Evolutionary conservation across 2,888 invertebrate genomes (phyloP).

Genomic region (Drosophila austrosaltans): DNA sequence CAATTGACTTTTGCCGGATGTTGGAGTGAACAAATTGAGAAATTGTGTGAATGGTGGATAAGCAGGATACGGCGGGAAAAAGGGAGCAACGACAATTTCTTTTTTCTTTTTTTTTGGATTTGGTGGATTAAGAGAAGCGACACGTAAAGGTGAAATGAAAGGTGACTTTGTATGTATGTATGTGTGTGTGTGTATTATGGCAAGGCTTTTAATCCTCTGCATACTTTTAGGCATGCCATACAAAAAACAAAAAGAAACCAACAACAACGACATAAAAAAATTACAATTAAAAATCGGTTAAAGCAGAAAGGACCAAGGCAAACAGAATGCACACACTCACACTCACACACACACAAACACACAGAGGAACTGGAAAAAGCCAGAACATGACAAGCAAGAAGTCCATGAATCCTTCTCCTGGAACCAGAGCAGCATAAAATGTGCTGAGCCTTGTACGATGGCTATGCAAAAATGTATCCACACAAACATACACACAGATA

Average conservation of each 20-base stretch:
- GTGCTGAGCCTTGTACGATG: conserved; percentile 32
- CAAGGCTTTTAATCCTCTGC: conserved; percentile 41
- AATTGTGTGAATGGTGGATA: conserved; percentile 22
- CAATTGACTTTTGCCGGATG: conserved; percentile 67
- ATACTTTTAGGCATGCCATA: conserved; percentile 43
- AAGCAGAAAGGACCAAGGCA: conserved; percentile 33
- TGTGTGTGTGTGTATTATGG: conserved; percentile 56
- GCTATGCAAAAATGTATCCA: conserved; percentile 61
- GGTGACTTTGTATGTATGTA: conserved; percentile 22
- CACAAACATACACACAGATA: conserved; percentile 11
- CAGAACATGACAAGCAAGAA: conserved; percentile 14
- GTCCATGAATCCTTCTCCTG: conserved; percentile 10
- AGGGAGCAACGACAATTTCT: background rate
- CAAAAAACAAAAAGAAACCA: background rate
- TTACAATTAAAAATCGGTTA: conserved; percentile 62
- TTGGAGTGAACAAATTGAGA: conserved; percentile 36
- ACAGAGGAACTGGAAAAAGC: background rate
- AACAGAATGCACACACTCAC: conserved; percentile 18
- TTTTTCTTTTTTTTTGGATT: background rate
- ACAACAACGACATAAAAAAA: conserved; percentile 46
- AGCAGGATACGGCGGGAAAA: background rate
- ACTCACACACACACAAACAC: background rate
- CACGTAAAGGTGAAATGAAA: conserved; percentile 53
- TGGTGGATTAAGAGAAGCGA: conserved; percentile 30
- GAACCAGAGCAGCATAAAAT: conserved; percentile 16